phyloP scores from a whole-genome alignment of 2,797 vertebrate genomes.

The Octomys mimax region DNA sequence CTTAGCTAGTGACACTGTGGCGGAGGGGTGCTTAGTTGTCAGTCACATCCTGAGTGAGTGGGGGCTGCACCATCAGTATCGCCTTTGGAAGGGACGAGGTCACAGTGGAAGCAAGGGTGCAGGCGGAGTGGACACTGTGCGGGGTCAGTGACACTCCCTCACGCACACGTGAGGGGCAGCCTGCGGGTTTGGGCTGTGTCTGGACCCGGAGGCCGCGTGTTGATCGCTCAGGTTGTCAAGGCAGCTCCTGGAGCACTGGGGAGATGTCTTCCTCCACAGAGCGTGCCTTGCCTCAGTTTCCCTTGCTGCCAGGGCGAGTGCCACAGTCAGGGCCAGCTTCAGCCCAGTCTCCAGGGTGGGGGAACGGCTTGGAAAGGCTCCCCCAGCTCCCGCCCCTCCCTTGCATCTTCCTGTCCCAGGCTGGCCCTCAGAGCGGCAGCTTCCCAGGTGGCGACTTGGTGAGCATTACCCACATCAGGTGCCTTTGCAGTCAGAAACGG shows the following conservation, averaged over 20 bases:
- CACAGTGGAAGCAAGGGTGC: background rate
- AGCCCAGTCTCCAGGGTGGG: fast-evolving
- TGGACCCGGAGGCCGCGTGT: fast-evolving
- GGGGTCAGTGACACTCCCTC: fast-evolving
- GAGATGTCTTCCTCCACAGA: background rate
- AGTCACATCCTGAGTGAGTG: background rate
- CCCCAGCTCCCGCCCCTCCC: too few species aligned
- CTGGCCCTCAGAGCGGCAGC: fast-evolving
- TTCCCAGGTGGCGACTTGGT: fast-evolving
- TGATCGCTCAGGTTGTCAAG: fast-evolving
- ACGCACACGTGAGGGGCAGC: fast-evolving
- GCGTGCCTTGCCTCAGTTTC: background rate
- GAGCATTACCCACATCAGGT: fast-evolving
- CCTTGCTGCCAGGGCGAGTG: background rate
- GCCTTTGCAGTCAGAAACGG: background rate
- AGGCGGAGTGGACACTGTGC: fast-evolving
- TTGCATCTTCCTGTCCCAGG: fast-evolving
- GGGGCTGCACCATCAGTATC: background rate
- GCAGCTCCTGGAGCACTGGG: background rate
- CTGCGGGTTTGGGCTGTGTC: background rate
- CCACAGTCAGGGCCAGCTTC: too few species aligned
- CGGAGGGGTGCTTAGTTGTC: background rate
- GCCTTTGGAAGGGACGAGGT: background rate
- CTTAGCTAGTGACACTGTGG: background rate
- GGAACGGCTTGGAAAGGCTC: background rate